Percentiles rank a stretch among this genome's conserved stretches.
Evolutionary conservation across 1,140 invertebrate species (phyloP).

Genomic region (Penaeus vannamei): DNA sequence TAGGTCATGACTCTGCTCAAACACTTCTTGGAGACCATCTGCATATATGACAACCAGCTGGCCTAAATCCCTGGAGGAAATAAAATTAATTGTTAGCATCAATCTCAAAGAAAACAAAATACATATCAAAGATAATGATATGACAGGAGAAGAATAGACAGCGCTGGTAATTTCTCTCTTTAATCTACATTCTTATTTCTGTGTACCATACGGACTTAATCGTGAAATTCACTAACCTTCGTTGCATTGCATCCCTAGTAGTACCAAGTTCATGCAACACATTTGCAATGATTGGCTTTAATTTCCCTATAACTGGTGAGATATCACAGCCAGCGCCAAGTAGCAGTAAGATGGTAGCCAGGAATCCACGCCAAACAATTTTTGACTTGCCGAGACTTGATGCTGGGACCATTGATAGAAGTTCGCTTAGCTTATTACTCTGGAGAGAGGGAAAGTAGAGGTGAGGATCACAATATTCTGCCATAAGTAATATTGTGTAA

Average conservation of each 20-base stretch:
- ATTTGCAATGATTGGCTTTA: conserved; percentile 24
- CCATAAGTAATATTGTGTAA: too few relatives aligned
- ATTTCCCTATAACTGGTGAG: background rate
- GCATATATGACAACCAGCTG: conserved; percentile 45
- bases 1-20: conserved; percentile 52
- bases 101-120: too few relatives aligned
- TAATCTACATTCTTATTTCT: too few relatives aligned
- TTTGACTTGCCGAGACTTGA: conserved; percentile 31
- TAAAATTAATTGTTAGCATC: too few relatives aligned
- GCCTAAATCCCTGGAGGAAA: conserved; percentile 46
- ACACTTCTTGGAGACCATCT: conserved; percentile 59
- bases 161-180: too few relatives aligned
- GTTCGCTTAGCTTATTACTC: conserved; percentile 48
- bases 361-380: conserved; percentile 42
- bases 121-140: too few relatives aligned
- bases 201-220: too few relatives aligned
- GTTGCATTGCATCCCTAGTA: conserved; percentile 38
- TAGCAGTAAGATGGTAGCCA: conserved; percentile 34
- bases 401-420: conserved; percentile 32
- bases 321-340: conserved; percentile 38
- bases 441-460: background rate
- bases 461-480: too few relatives aligned
- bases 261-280: background rate
- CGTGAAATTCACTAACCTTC: conserved; percentile 24
- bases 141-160: too few relatives aligned